A percentile compares a stretch with the other conserved stretches of the same genome.
Conservation (phyloP, 2,113 vertebrate genomes). For the Phocoena phocoena region DNA sequence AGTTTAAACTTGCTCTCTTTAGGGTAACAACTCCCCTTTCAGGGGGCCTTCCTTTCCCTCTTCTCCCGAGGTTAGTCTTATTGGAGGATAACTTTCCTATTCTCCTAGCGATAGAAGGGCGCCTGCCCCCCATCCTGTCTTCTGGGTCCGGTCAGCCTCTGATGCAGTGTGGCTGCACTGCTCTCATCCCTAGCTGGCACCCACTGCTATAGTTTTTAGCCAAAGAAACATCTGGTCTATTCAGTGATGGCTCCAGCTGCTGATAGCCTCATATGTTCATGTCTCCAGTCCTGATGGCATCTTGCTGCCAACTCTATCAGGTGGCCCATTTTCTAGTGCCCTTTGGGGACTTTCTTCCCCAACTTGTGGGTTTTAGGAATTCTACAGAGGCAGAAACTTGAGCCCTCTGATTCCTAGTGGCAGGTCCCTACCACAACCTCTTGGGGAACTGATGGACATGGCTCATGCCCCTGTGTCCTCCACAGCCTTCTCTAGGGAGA, state of each 20-base stretch:
- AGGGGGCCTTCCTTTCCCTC: not conserved
- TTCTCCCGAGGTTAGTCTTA: not conserved
- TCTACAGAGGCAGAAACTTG: not conserved
- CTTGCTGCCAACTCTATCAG: not conserved
- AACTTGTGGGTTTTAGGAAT: not conserved
- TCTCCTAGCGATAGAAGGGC: not conserved
- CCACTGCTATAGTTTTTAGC: not conserved
- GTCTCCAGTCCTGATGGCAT: not conserved
- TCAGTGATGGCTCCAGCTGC: not conserved
- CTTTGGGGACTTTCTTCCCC: not conserved
- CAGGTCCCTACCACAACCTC: not conserved
- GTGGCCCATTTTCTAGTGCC: not conserved
- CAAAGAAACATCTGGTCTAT: not conserved
- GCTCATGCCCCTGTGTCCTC: not conserved
- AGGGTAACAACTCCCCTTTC: not conserved
- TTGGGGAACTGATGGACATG: not conserved
- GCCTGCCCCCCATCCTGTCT: not conserved
- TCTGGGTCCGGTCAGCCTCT: not conserved
- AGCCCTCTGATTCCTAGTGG: not conserved
- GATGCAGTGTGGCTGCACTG: not conserved
- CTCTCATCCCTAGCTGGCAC: not conserved
- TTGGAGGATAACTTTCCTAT: not conserved
- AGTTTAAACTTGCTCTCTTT: not conserved
- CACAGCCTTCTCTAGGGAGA: not conserved
- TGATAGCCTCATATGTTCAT: not conserved